Base-by-base conservation (phyloP, 2,888 invertebrate genomes). In the Cephus nigrinus region DNA sequence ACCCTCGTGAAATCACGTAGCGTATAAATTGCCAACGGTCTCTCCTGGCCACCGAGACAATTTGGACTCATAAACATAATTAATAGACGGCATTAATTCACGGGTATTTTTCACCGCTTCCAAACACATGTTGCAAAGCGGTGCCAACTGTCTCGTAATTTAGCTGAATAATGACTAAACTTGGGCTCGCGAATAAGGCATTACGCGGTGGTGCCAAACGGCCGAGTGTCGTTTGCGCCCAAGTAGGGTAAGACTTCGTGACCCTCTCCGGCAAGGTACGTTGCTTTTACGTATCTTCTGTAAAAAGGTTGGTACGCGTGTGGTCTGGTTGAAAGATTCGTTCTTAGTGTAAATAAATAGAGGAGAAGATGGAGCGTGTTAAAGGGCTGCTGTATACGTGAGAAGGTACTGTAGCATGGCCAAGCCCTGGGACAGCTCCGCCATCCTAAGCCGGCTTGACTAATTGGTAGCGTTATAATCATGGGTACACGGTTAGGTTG, bases 401-500 rank as follows among this genome's bases (percentile, higher is more conserved):
- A 15, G 15, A 40, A 40, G 15, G 40, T 5, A 40, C 5, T 15
- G 40, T 40, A 40, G 5, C 40, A 40, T 40, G 40, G 40, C 40
- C 55, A 32, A 40, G 40, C 40, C 15, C 40, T 83, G 84, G 82
- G 82, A 84, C 86, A 87, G 85, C 82, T 83, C 86, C 87, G 90
- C 88, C 89, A 90, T 89, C 87, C 89, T 91, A 91, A 91, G 89
- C 91, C 89, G 87, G 88, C 90, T 91, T 91, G 91, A 91, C 91
- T 91, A 91, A 91, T 91, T 91, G 91, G 91, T 88, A 87, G 89
- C 89, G 90, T 90, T 91, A 91, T 90, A 91, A 91, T 91, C 91
- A 90, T 91, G 91, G 90, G 88, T 89, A 90, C 90, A 90, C 88
- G 91, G 90, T 90, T 90, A 90, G 91, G 90, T 91, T 90, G 91